Evolutionary conservation across 2,888 invertebrate species (phyloP), one percentile per base, ranked within the genome.

Genomic region (Drosophila anceps): DNA sequence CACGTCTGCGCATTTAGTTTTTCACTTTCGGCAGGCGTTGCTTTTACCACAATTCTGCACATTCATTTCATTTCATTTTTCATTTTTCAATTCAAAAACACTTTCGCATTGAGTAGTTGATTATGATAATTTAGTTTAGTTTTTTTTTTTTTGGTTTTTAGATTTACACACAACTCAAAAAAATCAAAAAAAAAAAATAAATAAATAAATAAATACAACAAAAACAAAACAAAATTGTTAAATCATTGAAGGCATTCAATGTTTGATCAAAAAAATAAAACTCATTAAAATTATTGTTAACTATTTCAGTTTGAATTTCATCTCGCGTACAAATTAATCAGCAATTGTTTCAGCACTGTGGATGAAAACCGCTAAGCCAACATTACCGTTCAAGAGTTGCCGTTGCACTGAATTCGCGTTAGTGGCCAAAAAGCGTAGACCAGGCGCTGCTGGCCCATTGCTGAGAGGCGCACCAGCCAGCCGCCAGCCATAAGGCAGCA

Each of bases 301-400:
- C 35, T 37, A 64, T 46, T 51, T 51, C 29, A 31, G 15, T 69
- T 51, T 59, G 33, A 27, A n/a, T 33, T 64, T 50, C n/a, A 18
- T 72, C 60, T 55, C 33, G 39, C 50, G 65, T 41, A 18, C 53
- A 53, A 37, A 54, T 43, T 24, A 50, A 50, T 48, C 33, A 53
- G 67, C 57, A 41, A 48, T 33, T 63, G 46, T 69, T 70, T 67
- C 43, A 74, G 61, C 50, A 57, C 31, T 60, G 58, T 71, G 41
- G 60, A 62, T 41, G 33, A 59, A 76, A 44, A 35, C 88, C 91
- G 92, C 78, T 82, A 79, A 86, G 77, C 88, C 91, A 92, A 92
- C 93, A 90, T 91, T 91, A 91, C 91, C 90, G 90, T 91, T 91
- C 92, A 91, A 92, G 90, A 92, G 93, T 90, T 90, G 92, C 89